These are phyloP conservation scores for Silurus glanis DNA, from an alignment of 2,113 vertebrate species.

Conservation along the genomic window DNA sequence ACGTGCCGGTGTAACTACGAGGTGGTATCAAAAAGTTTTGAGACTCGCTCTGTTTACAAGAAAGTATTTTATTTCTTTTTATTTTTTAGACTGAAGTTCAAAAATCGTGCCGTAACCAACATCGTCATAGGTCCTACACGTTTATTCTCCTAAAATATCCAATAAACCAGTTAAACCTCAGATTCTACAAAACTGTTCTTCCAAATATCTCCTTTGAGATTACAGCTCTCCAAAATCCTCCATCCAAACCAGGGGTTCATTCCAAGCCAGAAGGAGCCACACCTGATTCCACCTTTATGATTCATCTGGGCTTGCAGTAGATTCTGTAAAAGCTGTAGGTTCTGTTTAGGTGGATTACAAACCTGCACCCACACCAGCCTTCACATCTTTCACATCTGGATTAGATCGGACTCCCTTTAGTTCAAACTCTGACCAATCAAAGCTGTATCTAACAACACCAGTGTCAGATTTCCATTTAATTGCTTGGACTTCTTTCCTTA, in stretches of 20 bases:
- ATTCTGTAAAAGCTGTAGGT: no score
- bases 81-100: neutral
- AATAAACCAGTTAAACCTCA: neutral
- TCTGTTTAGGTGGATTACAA: no score
- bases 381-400: no score
- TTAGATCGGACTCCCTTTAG: neutral
- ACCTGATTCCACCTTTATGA: no score
- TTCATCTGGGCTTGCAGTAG: no score
- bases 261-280: no score
- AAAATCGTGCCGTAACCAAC: neutral
- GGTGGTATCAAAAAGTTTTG: no score
- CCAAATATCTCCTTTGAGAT: neutral
- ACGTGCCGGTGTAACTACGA: neutral
- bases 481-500: neutral
- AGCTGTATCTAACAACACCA: neutral
- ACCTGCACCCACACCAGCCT: no score
- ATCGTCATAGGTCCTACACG: neutral
- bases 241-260: neutral
- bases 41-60: no score
- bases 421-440: neutral
- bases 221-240: neutral
- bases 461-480: neutral
- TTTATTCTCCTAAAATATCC: neutral
- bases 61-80: no score
- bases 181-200: neutral